Base-by-base conservation (phyloP, 2,113 vertebrate species). In the Amphiprion percula region DNA sequence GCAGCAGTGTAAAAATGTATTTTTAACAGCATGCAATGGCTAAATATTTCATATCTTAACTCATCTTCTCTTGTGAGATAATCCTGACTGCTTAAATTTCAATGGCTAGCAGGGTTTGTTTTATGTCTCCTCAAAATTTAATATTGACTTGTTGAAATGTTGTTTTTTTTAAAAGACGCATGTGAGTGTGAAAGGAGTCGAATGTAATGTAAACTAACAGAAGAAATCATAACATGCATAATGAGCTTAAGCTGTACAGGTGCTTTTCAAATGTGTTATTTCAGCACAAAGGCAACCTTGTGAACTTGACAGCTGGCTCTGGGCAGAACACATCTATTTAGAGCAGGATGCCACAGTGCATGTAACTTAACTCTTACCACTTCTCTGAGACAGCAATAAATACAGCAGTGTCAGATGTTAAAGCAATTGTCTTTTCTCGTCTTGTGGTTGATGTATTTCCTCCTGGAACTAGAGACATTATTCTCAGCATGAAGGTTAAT, bases 21-120 rank as follows among this genome's bases (percentile, higher is more conserved):
- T 83, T 87, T 79, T 46, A 71, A 77, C 56, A 73, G 19, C 33
- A 11, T 78, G 70, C 72, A 53, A 82, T 50, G 46, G 15, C 10
- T 83, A 52, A 80, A 88, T 70, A 78, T 83, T 90, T 81, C 14
- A 85, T 81, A 79, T 46, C 74, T 79, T 53, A 56, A 58, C 70
- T 76, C 69, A 73, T 81, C 21, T 58, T 59, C 49, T 68, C 50
- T 21, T 37, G 10, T 0, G 1, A 49, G 82, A 50, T 74, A 71
- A 82, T 83, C 16, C 62, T 15, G 53, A 68, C 56, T 58, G 52
- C 52, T 74, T 28, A 63, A 37, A 53, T 61, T 16, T 60, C 47
- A 58, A 15, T 79, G 67, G 64, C 21, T 30, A 68, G 71, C 21
- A 28, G 16, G 12, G 10, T 54, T 70, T 30, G 63, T 78, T 37